Conservation (phyloP, 2,888 invertebrate genomes). For the Drosophila tripunctata region DNA sequence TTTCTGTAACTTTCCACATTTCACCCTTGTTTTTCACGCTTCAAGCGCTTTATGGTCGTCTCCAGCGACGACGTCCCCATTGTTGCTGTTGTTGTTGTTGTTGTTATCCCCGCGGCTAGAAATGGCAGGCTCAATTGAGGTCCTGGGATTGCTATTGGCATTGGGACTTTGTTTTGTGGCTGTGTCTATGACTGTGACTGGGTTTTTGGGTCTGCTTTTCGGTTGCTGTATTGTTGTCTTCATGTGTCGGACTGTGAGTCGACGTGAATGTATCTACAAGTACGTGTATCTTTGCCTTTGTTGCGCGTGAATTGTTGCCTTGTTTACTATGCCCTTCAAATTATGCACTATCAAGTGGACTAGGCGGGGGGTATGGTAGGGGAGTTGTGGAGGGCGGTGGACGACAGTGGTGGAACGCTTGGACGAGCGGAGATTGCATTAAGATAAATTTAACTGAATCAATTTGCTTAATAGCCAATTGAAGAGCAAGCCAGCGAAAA, state of each 20-base stretch:
- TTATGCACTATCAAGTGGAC: constrained; percentile 69
- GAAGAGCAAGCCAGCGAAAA: constrained; percentile 78
- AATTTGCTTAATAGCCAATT: constrained; percentile 84
- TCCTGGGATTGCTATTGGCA: constrained; percentile 65
- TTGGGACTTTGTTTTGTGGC: constrained; percentile 59
- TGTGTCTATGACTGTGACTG: constrained; percentile 55
- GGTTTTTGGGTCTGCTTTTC: constrained; percentile 32
- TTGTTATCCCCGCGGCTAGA: constrained; percentile 51
- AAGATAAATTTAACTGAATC: constrained; percentile 84
- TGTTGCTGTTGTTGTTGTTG: constrained; percentile 16
- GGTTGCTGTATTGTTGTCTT: constrained; percentile 23
- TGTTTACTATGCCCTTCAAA: constrained; percentile 80
- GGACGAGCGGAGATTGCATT: constrained; percentile 82
- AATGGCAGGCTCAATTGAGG: constrained; percentile 69
- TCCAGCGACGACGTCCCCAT: constrained; percentile 26
- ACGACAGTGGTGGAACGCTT: constrained; percentile 34
- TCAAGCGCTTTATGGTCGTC: constrained; percentile 73
- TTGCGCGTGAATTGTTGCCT: constrained; percentile 79
- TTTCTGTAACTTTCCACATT: constrained; percentile 80
- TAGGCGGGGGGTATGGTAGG: neutral
- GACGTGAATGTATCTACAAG: constrained; percentile 48
- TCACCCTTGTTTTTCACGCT: constrained; percentile 81
- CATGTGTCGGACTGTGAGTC: constrained; percentile 58
- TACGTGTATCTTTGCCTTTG: constrained; percentile 57
- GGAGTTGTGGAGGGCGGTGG: neutral